Percentiles rank a stretch among this genome's conserved stretches.
Conservation (phyloP, 1,140 invertebrate genomes). For the Aplysia californica region DNA sequence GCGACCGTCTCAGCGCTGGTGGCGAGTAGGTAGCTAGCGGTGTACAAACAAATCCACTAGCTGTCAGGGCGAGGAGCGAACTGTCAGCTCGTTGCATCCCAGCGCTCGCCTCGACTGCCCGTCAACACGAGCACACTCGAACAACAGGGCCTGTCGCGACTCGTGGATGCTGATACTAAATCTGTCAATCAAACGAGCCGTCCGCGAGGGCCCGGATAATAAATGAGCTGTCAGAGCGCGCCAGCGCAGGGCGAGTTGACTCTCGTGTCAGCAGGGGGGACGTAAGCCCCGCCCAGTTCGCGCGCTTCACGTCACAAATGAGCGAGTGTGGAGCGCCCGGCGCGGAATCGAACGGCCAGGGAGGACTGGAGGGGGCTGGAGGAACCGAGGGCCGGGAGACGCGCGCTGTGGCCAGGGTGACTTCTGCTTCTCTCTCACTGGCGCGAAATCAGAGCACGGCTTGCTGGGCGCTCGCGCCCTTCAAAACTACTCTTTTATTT, state of each 20-base stretch:
- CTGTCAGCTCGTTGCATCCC: slow-evolving; percentile 22
- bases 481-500: not conserved
- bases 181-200: slow-evolving; percentile 61
- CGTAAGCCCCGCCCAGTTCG: slow-evolving; percentile 29
- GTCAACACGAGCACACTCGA: slow-evolving; percentile 63
- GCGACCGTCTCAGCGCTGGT: too few relatives aligned
- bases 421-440: not conserved
- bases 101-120: slow-evolving; percentile 36
- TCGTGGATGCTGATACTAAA: slow-evolving; percentile 59
- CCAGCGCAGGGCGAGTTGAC: slow-evolving; percentile 52
- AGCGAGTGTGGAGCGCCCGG: slow-evolving; percentile 20
- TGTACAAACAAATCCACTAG: slow-evolving; percentile 32
- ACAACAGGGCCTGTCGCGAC: slow-evolving; percentile 59
- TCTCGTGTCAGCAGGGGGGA: slow-evolving; percentile 41
- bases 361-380: not conserved
- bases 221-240: slow-evolving; percentile 63
- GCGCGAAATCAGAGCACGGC: not conserved
- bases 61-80: slow-evolving; percentile 21
- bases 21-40: too few relatives aligned
- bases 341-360: slow-evolving; percentile 8
- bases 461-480: not conserved
- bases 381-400: not conserved
- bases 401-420: not conserved
- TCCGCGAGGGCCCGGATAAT: slow-evolving; percentile 46
- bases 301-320: slow-evolving; percentile 26